phyloP scores from a whole-genome alignment of 2,113 vertebrate genomes.

The Indicator maculatus region DNA sequence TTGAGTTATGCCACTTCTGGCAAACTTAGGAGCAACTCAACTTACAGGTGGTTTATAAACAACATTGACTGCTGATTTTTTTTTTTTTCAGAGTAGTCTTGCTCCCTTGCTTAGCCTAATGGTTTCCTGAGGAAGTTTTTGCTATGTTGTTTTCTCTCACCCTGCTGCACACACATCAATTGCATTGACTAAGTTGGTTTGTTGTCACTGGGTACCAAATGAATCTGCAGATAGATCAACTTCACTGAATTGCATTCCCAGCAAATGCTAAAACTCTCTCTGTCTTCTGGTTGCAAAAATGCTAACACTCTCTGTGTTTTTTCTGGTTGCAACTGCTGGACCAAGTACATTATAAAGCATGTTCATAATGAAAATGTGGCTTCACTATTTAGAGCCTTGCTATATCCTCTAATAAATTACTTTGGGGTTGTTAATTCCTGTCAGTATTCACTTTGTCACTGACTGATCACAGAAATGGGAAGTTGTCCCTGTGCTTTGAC shows the following conservation, averaged over 20 bases:
- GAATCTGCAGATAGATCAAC: background rate
- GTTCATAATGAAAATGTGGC: background rate
- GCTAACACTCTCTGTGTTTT: background rate
- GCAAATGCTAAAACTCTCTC: constrained; percentile 20
- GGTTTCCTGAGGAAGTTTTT: background rate
- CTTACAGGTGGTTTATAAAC: background rate
- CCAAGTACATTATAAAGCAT: background rate
- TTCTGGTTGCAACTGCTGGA: constrained; percentile 2
- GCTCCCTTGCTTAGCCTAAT: background rate
- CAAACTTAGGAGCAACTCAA: background rate
- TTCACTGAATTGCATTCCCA: constrained; percentile 38
- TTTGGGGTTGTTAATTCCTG: background rate
- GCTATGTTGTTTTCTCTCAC: background rate
- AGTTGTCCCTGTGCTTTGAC: background rate
- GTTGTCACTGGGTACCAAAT: background rate
- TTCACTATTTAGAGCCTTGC: background rate
- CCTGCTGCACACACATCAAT: background rate
- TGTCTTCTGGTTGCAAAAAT: too few relatives aligned
- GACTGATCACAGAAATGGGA: background rate
- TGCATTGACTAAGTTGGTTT: background rate
- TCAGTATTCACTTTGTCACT: background rate
- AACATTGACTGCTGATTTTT: background rate
- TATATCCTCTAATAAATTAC: background rate
- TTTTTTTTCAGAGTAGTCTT: background rate
- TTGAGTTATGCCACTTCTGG: background rate